Evolutionary conservation across 1,140 invertebrate genomes (phyloP).

Genomic region (Pemphigus obesinymphae): DNA sequence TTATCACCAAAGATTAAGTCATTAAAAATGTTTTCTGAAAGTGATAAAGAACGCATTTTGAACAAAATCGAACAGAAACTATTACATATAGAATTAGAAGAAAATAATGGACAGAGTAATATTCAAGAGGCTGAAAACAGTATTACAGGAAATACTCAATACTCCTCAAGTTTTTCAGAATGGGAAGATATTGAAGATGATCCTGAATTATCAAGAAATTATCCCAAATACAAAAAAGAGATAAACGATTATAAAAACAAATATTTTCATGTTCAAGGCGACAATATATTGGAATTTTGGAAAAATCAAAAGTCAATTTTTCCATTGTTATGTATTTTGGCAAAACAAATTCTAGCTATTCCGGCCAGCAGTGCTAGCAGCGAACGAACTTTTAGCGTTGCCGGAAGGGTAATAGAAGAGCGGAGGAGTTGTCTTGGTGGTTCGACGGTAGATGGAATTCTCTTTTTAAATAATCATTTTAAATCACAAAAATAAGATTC

Average conservation of each 20-base stretch:
- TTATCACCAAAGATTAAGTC: background rate
- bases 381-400: background rate
- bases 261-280: background rate
- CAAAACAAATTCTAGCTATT: background rate
- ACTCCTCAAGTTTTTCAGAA: background rate
- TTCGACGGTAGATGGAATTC: background rate
- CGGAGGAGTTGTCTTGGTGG: background rate
- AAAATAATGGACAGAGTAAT: background rate
- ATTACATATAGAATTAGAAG: background rate
- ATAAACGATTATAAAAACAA: background rate
- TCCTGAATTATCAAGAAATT: background rate
- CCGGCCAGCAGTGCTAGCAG: background rate
- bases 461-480: background rate
- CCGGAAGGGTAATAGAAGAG: slow-evolving; percentile 1
- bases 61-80: background rate
- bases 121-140: background rate
- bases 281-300: background rate
- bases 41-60: background rate
- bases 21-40: background rate
- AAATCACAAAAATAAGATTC: too few species aligned
- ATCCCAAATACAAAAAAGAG: background rate
- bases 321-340: background rate
- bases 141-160: background rate
- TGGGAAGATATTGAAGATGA: background rate
- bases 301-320: background rate